Evolutionary conservation across 2,797 vertebrate species (phyloP).

Genomic region (Parauchenoglanis ngamensis): DNA sequence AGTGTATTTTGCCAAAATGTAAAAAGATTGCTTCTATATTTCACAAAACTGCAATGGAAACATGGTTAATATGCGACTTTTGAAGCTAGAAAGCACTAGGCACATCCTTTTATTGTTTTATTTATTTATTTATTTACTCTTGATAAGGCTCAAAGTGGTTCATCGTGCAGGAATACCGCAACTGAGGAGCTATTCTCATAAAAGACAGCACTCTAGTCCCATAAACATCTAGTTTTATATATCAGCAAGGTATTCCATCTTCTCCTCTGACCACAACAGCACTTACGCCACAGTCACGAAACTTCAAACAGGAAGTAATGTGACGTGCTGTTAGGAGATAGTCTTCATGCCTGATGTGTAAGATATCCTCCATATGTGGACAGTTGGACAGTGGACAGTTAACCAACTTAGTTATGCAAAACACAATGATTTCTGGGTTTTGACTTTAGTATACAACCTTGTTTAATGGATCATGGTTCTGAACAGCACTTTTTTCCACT

Average conservation of each 20-base stretch:
- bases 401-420: background rate
- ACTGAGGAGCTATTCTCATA: background rate
- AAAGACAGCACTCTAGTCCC: background rate
- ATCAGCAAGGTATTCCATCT: background rate
- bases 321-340: constrained; percentile 2
- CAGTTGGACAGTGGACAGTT: background rate
- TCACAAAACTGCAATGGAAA: no score
- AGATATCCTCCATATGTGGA: background rate
- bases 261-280: background rate
- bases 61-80: background rate
- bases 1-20: no score
- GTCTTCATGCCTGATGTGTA: background rate
- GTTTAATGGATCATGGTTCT: background rate
- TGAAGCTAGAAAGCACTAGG: background rate
- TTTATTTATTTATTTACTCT: background rate
- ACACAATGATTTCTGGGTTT: background rate
- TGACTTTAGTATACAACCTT: background rate
- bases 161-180: background rate
- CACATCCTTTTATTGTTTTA: background rate
- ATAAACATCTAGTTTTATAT: background rate
- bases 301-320: background rate
- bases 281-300: background rate
- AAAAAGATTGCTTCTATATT: no score
- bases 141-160: background rate
- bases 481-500: constrained; percentile 15